Base-by-base conservation (phyloP, 2,113 vertebrate genomes). In the Phrynosoma blainvillii region DNA sequence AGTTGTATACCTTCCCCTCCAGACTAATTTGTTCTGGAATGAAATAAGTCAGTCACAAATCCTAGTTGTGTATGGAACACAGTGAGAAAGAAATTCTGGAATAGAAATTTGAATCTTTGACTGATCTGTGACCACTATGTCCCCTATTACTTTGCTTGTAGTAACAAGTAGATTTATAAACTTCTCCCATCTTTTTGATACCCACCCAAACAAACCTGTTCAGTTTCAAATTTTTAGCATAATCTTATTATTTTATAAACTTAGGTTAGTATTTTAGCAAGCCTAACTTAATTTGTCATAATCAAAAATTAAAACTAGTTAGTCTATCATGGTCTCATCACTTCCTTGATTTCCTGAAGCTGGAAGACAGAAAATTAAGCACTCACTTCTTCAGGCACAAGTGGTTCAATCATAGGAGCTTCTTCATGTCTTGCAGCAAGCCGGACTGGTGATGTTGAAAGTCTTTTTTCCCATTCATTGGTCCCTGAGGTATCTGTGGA, bases 381-480 rank as follows among this genome's bases (percentile, higher is more conserved):
- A 97, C 98, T 98, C 96, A 99, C 98, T 93, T 99, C 98, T 96
- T 99, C 98, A 66, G 93, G 97, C 87, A 98, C 97, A 91, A 98
- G 98, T 3, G 98, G 98, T 93, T 98, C 98, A 79, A 98, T 99
- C 98, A 98, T 98, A 77, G 98, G 98, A 0, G 97, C 96, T 0
- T 98, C 98, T 77, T 98, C 98, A 27, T 95, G 94, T 95, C 96
- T 96, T 90, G 96, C 96, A 0, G 98, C 96, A 80, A 97, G 97
- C 78, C 96, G 97, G 76, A 97, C 96, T 0, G 98, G 98, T 89
- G 98, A 98, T 40, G 98, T 98, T 86, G 98, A 98, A 87, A 99
- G 98, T 75, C 98, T 97, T 95, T 98, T 98, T 91, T 98, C 98
- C 98, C 98, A 99, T 78, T 99, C 98, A 0, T 97, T 98, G 8